A percentile compares a stretch with the other conserved stretches of the same genome.
phyloP scores from a whole-genome alignment of 2,888 invertebrate genomes.

The Pollenia labialis region DNA sequence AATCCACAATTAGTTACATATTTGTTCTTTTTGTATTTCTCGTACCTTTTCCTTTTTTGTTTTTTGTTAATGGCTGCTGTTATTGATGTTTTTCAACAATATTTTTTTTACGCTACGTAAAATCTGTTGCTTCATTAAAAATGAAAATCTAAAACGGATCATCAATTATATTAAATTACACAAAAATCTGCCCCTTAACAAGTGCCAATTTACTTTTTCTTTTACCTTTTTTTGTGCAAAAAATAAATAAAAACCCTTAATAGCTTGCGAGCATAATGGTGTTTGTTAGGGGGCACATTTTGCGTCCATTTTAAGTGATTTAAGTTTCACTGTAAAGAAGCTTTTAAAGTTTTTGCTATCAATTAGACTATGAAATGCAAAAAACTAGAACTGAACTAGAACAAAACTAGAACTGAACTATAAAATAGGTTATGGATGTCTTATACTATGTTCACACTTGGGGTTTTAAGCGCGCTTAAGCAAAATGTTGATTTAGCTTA shows the following conservation, averaged over 20 bases:
- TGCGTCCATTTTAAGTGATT: not conserved
- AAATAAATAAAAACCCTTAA: constrained; percentile 9
- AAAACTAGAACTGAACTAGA: no score
- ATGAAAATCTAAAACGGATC: constrained; percentile 70
- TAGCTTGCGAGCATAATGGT: constrained; percentile 30
- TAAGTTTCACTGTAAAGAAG: no score
- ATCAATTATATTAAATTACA: constrained; percentile 73
- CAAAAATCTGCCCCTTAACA: constrained; percentile 43
- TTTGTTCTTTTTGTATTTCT: not conserved
- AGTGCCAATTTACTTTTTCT: constrained; percentile 55
- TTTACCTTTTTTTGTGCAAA: not conserved
- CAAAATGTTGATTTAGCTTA: no score
- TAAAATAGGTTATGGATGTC: no score
- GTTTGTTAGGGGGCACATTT: not conserved
- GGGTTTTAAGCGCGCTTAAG: no score
- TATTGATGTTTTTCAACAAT: constrained; percentile 25
- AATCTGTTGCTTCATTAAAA: constrained; percentile 70
- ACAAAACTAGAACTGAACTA: no score
- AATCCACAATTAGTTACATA: constrained; percentile 40
- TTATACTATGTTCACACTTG: no score
- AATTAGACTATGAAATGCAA: no score
- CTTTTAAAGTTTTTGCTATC: no score
- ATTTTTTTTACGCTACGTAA: constrained; percentile 23
- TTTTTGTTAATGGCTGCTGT: constrained; percentile 8
- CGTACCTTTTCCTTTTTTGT: constrained; percentile 17